Evolutionary conservation across 2,888 invertebrate species (phyloP).

Genomic region (Ophioninae sp.): DNA sequence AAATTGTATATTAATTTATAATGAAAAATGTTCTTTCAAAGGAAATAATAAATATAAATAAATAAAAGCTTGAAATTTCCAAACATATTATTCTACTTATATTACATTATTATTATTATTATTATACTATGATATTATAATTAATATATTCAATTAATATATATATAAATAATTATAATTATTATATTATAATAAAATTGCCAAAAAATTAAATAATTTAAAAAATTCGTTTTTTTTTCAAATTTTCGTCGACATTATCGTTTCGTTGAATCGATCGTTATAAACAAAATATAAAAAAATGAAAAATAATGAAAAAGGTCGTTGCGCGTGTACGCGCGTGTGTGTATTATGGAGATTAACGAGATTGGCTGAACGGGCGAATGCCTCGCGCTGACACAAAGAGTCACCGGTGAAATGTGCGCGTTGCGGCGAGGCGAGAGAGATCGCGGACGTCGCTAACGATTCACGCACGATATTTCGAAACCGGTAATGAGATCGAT

Average conservation of each 20-base stretch:
- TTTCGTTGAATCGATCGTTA: background rate
- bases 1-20: no score
- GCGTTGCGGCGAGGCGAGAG: conserved; percentile 44
- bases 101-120: no score
- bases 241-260: background rate
- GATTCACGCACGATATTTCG: conserved; percentile 59
- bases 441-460: conserved; percentile 58
- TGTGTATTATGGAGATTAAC: conserved; percentile 52
- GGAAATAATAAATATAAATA: no score
- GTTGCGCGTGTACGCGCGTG: background rate
- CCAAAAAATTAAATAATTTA: no score
- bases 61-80: no score
- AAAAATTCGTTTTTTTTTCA: no score
- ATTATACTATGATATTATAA: no score
- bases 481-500: conserved; percentile 64
- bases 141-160: no score
- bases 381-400: conserved; percentile 61
- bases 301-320: conserved; percentile 12
- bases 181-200: no score
- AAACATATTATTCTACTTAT: no score
- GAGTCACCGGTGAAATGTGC: conserved; percentile 57
- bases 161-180: no score
- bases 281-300: conserved; percentile 28
- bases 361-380: conserved; percentile 59
- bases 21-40: no score